Conservation (phyloP, 2,888 invertebrate species). For the Pteria penguin region DNA sequence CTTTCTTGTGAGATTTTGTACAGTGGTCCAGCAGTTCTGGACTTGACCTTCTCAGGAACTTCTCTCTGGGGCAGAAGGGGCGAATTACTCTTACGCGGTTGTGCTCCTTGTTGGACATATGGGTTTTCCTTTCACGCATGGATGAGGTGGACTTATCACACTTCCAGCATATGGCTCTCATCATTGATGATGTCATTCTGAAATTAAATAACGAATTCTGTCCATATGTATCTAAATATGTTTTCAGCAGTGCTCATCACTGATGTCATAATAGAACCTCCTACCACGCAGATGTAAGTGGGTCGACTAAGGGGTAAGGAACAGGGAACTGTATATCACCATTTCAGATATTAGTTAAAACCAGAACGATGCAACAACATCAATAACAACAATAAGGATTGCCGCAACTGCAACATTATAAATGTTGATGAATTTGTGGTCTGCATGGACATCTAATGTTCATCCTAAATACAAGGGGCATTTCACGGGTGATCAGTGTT, state of each 20-base stretch:
- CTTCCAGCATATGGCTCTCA: neutral
- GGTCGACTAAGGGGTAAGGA: no score
- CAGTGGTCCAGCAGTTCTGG: no score
- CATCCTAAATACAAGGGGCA: neutral
- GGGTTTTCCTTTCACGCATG: neutral
- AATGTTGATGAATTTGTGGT: no score
- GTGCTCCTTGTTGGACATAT: constrained; percentile 6
- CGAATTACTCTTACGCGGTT: neutral
- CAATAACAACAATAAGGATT: neutral
- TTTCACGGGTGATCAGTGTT: neutral
- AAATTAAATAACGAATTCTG: neutral
- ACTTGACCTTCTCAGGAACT: neutral
- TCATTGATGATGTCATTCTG: neutral
- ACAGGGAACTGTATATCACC: no score
- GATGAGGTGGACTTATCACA: neutral
- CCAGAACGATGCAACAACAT: no score
- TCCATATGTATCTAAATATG: no score
- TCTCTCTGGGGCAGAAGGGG: neutral
- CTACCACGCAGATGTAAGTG: no score
- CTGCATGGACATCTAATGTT: no score
- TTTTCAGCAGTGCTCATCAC: no score
- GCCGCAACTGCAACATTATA: no score
- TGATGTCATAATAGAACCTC: no score
- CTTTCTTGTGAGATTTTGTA: neutral
- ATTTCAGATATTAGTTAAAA: no score